Evolutionary conservation across 2,797 vertebrate genomes (phyloP).

Genomic region (Clamator glandarius): DNA sequence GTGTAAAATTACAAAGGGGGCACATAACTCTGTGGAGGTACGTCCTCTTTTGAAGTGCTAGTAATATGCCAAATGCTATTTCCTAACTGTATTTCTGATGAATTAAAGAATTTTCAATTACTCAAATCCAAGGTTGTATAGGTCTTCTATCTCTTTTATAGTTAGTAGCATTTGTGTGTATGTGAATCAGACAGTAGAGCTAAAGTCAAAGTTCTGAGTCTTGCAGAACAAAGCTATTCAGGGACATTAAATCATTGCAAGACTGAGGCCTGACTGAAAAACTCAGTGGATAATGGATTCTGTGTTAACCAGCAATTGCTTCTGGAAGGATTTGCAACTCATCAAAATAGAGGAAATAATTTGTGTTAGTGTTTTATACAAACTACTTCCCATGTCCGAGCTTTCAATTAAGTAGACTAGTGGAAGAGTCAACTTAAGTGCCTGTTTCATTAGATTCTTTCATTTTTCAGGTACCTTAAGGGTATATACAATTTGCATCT

Average conservation of each 20-base stretch:
- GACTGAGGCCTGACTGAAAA: constrained; percentile 1
- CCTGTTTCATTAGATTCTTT: background rate
- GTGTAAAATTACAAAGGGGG: background rate
- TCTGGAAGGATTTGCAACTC: background rate
- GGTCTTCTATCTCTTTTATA: background rate
- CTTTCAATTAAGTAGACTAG: background rate
- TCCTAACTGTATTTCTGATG: background rate
- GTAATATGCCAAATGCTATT: background rate
- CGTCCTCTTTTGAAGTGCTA: background rate
- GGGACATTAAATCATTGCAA: background rate
- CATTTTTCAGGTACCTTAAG: background rate
- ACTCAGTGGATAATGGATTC: background rate
- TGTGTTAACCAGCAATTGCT: background rate
- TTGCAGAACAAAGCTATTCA: background rate
- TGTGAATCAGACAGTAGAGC: background rate
- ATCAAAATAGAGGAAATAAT: background rate
- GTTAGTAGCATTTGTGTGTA: background rate
- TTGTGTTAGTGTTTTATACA: background rate
- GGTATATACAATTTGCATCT: background rate
- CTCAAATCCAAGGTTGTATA: background rate
- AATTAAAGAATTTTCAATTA: background rate
- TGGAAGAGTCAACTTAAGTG: background rate
- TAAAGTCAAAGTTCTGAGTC: background rate
- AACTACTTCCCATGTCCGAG: background rate
- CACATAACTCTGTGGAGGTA: background rate